Percentiles rank a stretch among this genome's conserved stretches.
Conservation (phyloP, 2,113 vertebrate genomes). For the Pomatostomus ruficeps region DNA sequence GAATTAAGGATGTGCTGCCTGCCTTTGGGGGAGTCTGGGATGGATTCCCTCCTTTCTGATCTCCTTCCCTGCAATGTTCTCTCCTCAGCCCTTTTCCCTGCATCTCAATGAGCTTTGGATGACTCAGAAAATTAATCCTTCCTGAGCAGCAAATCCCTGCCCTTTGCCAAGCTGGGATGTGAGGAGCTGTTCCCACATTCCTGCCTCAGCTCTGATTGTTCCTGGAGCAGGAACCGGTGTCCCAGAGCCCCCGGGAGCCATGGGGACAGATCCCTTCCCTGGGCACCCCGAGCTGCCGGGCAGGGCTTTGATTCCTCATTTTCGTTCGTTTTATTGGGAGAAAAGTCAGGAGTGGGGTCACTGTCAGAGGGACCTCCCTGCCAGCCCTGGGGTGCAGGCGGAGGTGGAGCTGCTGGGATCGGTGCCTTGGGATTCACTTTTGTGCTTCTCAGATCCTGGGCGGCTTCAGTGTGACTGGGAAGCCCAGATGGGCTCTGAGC, state of each 20-base stretch:
- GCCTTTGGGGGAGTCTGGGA: conserved; percentile 15
- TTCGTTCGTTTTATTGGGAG: not conserved
- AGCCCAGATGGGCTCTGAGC: no score
- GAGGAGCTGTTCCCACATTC: not conserved
- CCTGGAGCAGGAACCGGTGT: not conserved
- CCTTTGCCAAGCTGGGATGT: not conserved
- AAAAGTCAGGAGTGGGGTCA: not conserved
- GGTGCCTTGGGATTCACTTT: no score
- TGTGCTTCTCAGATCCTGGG: no score
- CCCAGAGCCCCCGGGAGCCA: not conserved
- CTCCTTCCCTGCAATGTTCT: conserved; percentile 24
- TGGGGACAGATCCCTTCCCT: not conserved
- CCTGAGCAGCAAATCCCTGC: conserved; percentile 7
- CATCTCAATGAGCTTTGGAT: conserved; percentile 49
- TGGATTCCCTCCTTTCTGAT: not conserved
- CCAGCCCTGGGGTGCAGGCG: not conserved
- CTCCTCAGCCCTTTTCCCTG: conserved; percentile 25
- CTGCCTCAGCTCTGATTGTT: not conserved
- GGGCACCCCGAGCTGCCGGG: not conserved
- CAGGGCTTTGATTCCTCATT: not conserved
- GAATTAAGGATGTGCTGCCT: conserved; percentile 24
- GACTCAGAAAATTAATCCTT: conserved; percentile 61
- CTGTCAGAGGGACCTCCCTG: not conserved
- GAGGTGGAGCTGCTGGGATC: not conserved
- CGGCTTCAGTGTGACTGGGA: no score